Evolutionary conservation across 2,113 vertebrate species (phyloP), one percentile per base, ranked within the genome.

Genomic region (Bos indicus): DNA sequence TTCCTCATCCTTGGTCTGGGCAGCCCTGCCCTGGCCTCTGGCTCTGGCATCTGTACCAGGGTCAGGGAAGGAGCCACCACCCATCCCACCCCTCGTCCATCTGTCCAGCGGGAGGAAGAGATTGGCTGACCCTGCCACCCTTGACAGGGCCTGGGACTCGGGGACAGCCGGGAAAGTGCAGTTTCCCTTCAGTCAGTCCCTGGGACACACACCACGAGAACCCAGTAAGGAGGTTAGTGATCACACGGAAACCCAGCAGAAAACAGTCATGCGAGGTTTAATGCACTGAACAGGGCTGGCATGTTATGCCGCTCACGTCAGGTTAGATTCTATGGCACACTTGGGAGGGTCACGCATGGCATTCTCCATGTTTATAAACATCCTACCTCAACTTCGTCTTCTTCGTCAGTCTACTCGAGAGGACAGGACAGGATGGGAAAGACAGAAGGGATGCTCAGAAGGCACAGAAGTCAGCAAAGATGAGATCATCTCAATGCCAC

Each of bases 331-430:
- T 96, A 98, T 60, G 88, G 97, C 98, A 98, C 97, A 89, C 98
- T 5, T 3, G 17, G 43, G 82, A 13, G 86, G 56, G 95, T 60
- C 62, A 96, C 93, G 82, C 95, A 60, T 6, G 36, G 89, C 96
- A 96, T 98, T 98, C 96, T 98, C n/a, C 57, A 21, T 15, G 40
- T 89, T 98, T 94, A 81, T 30, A 88, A 83, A 96, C 59, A 93
- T 85, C 99, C 88, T 99, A 99, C 99, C 99, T 99, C 99, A 92
- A 96, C 92, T 85, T 99, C 99, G 96, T 99, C 99, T 83, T 99
- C 99, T 98, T 99, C 99, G 98, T 99, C 99, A 7, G 99, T 99
- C 99, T 99, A 99, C 97, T 98, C 98, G 88, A 98, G 86, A 97
- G 92, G 81, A 83, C 81, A 36, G 98, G 86, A 95, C 92, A 96